These are phyloP conservation scores for Sisyra nigra DNA, from an alignment of 2,888 invertebrate species.

Conservation along the genomic window DNA sequence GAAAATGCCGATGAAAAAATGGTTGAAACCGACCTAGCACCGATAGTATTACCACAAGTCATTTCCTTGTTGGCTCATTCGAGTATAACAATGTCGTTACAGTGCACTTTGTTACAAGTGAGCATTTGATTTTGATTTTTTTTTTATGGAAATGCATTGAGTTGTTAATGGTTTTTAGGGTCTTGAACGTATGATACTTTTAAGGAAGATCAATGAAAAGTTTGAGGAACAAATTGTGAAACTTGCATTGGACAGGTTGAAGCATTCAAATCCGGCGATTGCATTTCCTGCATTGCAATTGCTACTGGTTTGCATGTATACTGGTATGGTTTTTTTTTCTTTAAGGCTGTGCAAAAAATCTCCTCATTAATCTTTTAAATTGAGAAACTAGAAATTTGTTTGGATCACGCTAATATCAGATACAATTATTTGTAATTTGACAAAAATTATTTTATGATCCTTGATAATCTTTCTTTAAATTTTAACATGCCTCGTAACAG, in stretches of 20 bases:
- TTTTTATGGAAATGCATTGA: background rate
- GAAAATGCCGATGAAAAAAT: slow-evolving; percentile 53
- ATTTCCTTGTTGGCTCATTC: slow-evolving; percentile 30
- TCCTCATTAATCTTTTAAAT: background rate
- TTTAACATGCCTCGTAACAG: too few species aligned
- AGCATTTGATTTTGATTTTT: slow-evolving; percentile 19
- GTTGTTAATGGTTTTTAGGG: slow-evolving; percentile 29
- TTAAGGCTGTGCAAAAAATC: background rate
- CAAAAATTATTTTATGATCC: too few species aligned
- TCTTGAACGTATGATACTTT: slow-evolving; percentile 50
- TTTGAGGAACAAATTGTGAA: slow-evolving; percentile 47
- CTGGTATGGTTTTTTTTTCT: slow-evolving; percentile 28
- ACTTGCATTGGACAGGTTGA: slow-evolving; percentile 49
- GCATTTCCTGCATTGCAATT: slow-evolving; percentile 58
- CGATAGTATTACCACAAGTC: slow-evolving; percentile 38
- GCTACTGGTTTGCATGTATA: slow-evolving; percentile 64
- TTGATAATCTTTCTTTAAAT: too few species aligned
- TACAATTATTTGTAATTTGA: background rate
- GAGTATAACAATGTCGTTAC: slow-evolving; percentile 29
- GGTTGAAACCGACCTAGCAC: slow-evolving; percentile 37
- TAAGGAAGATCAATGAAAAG: slow-evolving; percentile 33
- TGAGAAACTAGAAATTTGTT: background rate
- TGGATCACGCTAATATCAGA: too few species aligned
- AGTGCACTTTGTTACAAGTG: slow-evolving; percentile 32
- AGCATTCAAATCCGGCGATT: slow-evolving; percentile 48